These are phyloP conservation scores for Amiota mariae DNA, from an alignment of 2,888 invertebrate species.

Conservation along the genomic window DNA sequence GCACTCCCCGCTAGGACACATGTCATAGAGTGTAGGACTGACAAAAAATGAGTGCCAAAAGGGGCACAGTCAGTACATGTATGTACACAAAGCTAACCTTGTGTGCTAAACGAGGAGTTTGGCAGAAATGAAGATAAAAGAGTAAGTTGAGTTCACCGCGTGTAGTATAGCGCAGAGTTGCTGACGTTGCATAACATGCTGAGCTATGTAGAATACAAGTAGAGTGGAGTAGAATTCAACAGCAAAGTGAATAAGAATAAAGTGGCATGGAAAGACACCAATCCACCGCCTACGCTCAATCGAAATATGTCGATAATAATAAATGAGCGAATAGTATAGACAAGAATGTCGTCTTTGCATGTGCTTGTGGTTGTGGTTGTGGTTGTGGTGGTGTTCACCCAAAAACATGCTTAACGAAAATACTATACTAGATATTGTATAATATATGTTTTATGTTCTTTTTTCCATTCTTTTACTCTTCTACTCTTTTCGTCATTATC, in stretches of 20 bases:
- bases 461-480: not conserved
- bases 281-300: not conserved
- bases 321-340: slow-evolving; percentile 26
- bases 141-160: not conserved
- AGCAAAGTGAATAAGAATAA: too few relatives aligned
- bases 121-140: not conserved
- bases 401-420: slow-evolving; percentile 4
- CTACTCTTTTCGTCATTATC: not conserved
- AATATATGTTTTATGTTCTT: not conserved
- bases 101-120: not conserved
- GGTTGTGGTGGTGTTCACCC: not conserved
- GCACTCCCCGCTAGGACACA: not conserved
- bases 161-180: not conserved
- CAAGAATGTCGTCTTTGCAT: not conserved
- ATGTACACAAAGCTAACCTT: not conserved
- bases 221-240: too few relatives aligned
- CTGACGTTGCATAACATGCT: not conserved
- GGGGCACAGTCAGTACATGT: too few relatives aligned
- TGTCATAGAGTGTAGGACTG: not conserved
- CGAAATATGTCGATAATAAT: slow-evolving; percentile 26
- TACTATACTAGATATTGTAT: not conserved
- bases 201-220: too few relatives aligned
- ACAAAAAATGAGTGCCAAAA: not conserved
- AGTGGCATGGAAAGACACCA: not conserved
- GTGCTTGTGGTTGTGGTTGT: too few relatives aligned